A percentile compares a stretch with the other conserved stretches of the same genome.
Evolutionary conservation across 2,797 vertebrate genomes (phyloP).

Genomic region (Ceryle rudis): DNA sequence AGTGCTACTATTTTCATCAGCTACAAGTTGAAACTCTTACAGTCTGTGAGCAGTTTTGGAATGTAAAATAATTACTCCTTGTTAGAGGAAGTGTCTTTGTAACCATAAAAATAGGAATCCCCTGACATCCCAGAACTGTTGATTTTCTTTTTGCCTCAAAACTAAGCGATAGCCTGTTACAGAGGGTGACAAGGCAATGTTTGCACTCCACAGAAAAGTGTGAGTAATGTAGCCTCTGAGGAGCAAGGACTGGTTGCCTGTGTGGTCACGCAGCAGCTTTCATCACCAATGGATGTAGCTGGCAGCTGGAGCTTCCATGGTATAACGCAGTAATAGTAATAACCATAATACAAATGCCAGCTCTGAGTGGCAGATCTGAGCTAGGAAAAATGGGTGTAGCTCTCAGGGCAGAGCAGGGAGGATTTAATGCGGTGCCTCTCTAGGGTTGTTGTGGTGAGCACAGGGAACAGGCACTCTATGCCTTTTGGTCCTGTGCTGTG

Average conservation of each 20-base stretch:
- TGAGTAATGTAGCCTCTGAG: not conserved
- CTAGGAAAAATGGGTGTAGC: not conserved
- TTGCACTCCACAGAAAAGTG: not conserved
- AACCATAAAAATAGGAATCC: not conserved
- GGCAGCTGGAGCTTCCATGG: not conserved
- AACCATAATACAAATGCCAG: not conserved
- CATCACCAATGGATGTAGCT: not conserved
- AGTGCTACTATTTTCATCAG: not conserved
- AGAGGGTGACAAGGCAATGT: not conserved
- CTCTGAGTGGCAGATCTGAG: not conserved
- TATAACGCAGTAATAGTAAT: not conserved
- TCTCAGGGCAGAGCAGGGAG: not conserved
- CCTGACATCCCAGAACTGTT: not conserved
- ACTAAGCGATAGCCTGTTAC: not conserved
- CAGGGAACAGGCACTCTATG: not conserved
- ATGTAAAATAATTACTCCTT: not conserved
- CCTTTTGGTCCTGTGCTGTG: not conserved
- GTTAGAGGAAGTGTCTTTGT: not conserved
- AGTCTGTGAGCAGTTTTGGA: not conserved
- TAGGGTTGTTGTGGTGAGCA: not conserved
- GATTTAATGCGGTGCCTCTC: not conserved
- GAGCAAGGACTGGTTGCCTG: not conserved
- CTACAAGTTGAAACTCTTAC: not conserved
- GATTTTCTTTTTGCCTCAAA: not conserved
- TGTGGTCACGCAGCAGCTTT: not conserved